Percentiles rank a stretch among this genome's conserved stretches.
Evolutionary conservation across 2,888 invertebrate genomes (phyloP).

Genomic region (Cosmia pyralina): DNA sequence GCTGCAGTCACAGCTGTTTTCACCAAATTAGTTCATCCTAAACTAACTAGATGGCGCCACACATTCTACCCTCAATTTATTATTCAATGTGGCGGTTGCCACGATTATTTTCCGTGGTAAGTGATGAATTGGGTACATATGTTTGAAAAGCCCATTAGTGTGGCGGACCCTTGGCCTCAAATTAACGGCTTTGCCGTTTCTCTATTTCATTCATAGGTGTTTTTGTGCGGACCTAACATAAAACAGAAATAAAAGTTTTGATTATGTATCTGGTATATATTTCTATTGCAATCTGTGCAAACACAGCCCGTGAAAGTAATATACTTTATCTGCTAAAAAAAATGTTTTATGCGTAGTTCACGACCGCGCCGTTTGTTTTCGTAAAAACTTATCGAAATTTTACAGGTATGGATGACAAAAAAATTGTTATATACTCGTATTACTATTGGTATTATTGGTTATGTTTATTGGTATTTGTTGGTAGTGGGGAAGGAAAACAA

Average conservation of each 20-base stretch:
- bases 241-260: conserved; percentile 1
- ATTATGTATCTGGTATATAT: background rate
- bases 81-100: conserved; percentile 51
- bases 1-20: conserved; percentile 25
- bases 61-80: conserved; percentile 35
- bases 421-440: no score
- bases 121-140: conserved; percentile 61
- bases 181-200: conserved; percentile 51
- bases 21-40: conserved; percentile 31
- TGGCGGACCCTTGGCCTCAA: conserved; percentile 48
- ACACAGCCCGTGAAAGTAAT: no score
- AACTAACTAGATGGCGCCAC: conserved; percentile 52
- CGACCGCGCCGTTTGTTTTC: no score
- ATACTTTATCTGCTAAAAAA: no score
- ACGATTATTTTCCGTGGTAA: conserved; percentile 57
- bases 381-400: no score
- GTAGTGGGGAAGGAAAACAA: no score
- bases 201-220: conserved; percentile 39
- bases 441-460: no score
- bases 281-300: background rate
- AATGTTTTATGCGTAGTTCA: no score
- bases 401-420: no score
- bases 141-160: conserved; percentile 60
- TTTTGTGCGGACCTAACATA: conserved; percentile 27
- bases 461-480: no score